Conservation (phyloP, 2,888 invertebrate genomes). For the Philopedon plagiatum region DNA sequence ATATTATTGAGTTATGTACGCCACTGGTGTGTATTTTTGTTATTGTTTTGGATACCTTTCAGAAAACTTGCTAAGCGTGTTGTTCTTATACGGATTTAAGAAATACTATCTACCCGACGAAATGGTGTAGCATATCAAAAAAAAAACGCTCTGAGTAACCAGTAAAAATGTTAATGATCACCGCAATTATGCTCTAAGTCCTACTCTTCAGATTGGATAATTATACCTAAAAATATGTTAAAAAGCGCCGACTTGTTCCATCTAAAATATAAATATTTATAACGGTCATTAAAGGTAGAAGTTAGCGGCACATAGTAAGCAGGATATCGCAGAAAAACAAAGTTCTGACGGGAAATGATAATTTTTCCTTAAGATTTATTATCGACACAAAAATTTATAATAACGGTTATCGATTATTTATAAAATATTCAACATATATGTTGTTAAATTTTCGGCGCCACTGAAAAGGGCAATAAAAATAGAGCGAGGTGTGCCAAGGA, state of each 20-base stretch:
- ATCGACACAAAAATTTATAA: slow-evolving; percentile 18
- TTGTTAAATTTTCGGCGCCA: slow-evolving; percentile 11
- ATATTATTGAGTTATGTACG: neutral
- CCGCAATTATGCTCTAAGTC: neutral
- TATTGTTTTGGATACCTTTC: slow-evolving; percentile 47
- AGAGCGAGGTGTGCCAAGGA: slow-evolving; percentile 49
- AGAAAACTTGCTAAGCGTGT: slow-evolving; percentile 44
- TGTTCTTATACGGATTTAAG: slow-evolving; percentile 49
- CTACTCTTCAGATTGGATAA: slow-evolving; percentile 15
- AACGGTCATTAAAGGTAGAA: slow-evolving; percentile 29
- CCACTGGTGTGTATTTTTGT: slow-evolving; percentile 42
- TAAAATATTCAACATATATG: no score
- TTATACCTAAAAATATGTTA: slow-evolving; percentile 18
- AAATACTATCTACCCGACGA: slow-evolving; percentile 46
- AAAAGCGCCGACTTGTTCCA: neutral
- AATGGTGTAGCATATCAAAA: slow-evolving; percentile 38
- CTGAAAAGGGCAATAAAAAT: slow-evolving; percentile 35
- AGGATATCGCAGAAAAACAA: slow-evolving; percentile 41
- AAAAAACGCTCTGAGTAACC: slow-evolving; percentile 30
- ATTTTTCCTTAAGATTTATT: slow-evolving; percentile 36
- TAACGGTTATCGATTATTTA: no score
- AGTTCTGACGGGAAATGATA: slow-evolving; percentile 38
- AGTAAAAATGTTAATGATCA: slow-evolving; percentile 47
- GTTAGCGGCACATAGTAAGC: slow-evolving; percentile 39
- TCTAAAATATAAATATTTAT: slow-evolving; percentile 19